phyloP scores from a whole-genome alignment of 1,140 invertebrate species.

The Trichonephila inaurata region DNA sequence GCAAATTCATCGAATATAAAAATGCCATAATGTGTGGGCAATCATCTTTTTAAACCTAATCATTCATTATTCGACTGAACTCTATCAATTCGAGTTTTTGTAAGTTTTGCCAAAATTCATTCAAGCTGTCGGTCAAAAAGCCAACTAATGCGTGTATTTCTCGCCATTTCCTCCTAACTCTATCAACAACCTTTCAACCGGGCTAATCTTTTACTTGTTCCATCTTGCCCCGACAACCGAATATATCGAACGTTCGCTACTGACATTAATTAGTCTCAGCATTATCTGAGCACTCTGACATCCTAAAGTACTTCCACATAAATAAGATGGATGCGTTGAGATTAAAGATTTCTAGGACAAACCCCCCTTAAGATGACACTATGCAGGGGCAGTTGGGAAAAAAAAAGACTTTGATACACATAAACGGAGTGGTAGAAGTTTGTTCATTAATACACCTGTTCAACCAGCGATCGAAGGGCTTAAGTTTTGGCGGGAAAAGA shows the following conservation, averaged over 20 bases:
- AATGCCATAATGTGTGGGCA: no score
- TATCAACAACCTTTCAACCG: slow-evolving; percentile 4
- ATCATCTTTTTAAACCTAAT: no score
- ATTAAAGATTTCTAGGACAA: slow-evolving; percentile 48
- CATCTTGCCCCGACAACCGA: background rate
- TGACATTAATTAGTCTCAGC: slow-evolving; percentile 51
- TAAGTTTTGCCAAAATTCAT: background rate
- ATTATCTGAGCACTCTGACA: slow-evolving; percentile 38
- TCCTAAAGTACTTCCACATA: slow-evolving; percentile 57
- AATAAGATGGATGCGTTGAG: slow-evolving; percentile 55
- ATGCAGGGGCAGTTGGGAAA: no score
- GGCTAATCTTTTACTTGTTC: slow-evolving; percentile 26
- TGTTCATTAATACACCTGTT: slow-evolving; percentile 58
- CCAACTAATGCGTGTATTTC: background rate
- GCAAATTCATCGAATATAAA: no score
- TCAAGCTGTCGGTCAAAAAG: background rate
- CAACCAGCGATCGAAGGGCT: slow-evolving; percentile 32
- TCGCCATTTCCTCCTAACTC: background rate
- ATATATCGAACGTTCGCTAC: slow-evolving; percentile 13
- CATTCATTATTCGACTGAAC: no score
- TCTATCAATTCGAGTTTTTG: no score
- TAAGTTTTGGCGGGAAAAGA: slow-evolving; percentile 31
- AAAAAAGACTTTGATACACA: slow-evolving; percentile 15
- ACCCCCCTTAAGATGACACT: no score
- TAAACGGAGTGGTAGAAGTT: background rate